Conservation (phyloP, 2,113 vertebrate species). For the Tragelaphus strepsiceros region DNA sequence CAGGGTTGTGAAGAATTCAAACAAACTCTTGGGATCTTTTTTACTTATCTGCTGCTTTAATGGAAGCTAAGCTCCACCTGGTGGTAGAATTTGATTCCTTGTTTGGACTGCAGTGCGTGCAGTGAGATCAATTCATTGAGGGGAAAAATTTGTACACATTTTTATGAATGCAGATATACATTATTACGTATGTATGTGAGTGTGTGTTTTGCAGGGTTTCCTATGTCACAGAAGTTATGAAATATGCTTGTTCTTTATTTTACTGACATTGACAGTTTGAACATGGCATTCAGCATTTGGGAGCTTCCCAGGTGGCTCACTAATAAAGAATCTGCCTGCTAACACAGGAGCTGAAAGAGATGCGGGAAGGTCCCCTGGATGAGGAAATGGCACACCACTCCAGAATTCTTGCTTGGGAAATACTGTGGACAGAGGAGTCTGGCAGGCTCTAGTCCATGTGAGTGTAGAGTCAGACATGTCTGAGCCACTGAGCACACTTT, state of each 20-base stretch:
- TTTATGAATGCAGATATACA: neutral
- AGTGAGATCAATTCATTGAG: neutral
- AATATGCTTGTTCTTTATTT: neutral
- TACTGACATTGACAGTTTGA: neutral
- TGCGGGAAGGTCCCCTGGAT: neutral
- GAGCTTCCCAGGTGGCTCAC: neutral
- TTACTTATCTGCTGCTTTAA: neutral
- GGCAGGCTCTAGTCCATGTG: neutral
- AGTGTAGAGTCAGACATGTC: neutral
- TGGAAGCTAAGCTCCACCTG: conserved; percentile 78
- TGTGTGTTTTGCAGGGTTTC: neutral
- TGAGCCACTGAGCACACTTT: neutral
- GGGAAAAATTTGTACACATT: neutral
- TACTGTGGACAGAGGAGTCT: neutral
- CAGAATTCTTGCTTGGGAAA: neutral
- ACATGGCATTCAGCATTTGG: neutral
- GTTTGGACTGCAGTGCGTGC: neutral
- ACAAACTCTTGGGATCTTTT: neutral
- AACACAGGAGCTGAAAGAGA: neutral
- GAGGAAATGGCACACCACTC: neutral
- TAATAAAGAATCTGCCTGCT: neutral
- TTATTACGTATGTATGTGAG: neutral
- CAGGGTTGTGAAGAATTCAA: conserved; percentile 15
- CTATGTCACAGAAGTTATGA: neutral
- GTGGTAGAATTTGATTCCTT: conserved; percentile 52